phyloP scores from a whole-genome alignment of 23 tunicate species.

The Trididemnum clinides region DNA sequence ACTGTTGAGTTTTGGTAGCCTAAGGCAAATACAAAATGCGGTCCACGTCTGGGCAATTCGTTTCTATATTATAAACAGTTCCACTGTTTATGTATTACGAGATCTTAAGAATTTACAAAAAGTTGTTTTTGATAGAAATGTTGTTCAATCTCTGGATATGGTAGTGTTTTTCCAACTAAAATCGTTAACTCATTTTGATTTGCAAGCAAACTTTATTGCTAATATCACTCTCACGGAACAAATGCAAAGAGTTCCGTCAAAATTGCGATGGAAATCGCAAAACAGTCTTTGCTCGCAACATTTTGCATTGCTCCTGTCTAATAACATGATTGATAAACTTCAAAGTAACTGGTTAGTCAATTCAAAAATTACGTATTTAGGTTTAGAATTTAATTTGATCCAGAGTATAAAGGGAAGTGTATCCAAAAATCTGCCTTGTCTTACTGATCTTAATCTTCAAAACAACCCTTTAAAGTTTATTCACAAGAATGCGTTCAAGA shows the following conservation, averaged over 20 bases:
- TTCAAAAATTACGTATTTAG: not conserved
- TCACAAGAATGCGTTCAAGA: not conserved
- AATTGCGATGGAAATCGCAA: not conserved
- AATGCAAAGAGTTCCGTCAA: no score
- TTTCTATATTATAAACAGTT: not conserved
- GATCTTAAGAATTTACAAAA: not conserved
- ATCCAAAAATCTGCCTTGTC: not conserved
- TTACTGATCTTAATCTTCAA: not conserved
- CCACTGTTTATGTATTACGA: not conserved
- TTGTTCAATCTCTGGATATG: not conserved
- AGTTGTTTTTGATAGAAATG: not conserved
- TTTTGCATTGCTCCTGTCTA: not conserved
- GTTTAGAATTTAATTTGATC: not conserved
- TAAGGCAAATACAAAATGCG: not conserved
- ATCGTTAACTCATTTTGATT: not conserved
- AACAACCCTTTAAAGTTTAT: slow-evolving; percentile 1
- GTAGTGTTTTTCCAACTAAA: not conserved
- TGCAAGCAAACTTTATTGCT: not conserved
- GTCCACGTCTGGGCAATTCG: not conserved
- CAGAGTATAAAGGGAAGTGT: not conserved
- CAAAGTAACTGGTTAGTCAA: not conserved
- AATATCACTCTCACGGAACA: not conserved
- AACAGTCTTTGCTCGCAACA: not conserved
- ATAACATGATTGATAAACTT: not conserved
- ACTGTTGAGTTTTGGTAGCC: not conserved